Evolutionary conservation across 2,797 vertebrate species (phyloP).

Genomic region (Aldrovandia affinis): DNA sequence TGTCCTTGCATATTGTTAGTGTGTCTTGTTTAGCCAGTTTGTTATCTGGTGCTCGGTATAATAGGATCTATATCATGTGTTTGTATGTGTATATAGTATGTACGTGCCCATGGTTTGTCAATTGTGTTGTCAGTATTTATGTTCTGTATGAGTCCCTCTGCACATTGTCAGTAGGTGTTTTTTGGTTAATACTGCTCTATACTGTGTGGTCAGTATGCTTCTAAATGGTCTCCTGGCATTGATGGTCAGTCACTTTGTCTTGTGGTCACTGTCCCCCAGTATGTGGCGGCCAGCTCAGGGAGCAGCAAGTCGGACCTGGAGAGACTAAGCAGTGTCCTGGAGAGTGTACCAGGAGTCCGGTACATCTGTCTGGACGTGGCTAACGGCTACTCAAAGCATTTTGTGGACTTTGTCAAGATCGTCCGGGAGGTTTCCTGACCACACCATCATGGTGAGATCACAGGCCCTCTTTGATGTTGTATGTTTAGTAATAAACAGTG

Average conservation of each 20-base stretch:
- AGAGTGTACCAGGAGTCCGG: constrained; percentile 84
- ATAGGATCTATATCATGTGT: background rate
- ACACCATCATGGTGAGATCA: constrained; percentile 97
- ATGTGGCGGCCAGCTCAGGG: constrained; percentile 92
- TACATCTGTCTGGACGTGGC: constrained; percentile 98
- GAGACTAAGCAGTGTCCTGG: constrained; percentile 83
- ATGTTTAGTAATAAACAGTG: background rate
- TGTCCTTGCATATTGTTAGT: background rate
- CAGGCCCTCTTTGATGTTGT: background rate
- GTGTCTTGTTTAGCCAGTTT: background rate
- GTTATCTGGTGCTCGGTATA: background rate
- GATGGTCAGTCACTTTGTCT: background rate
- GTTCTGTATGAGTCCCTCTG: background rate
- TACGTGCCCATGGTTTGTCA: background rate
- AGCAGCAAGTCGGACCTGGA: constrained; percentile 87
- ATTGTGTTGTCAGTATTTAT: background rate
- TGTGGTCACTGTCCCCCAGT: constrained; percentile 64
- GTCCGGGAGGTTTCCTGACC: constrained; percentile 89
- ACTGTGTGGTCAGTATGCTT: background rate
- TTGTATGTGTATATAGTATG: background rate
- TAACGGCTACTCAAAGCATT: constrained; percentile 96
- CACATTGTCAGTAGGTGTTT: background rate
- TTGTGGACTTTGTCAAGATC: constrained; percentile 94
- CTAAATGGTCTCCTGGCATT: background rate
- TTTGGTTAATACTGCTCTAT: no score